Conservation (phyloP, 2,888 invertebrate genomes). For the Napeogenes inachia region DNA sequence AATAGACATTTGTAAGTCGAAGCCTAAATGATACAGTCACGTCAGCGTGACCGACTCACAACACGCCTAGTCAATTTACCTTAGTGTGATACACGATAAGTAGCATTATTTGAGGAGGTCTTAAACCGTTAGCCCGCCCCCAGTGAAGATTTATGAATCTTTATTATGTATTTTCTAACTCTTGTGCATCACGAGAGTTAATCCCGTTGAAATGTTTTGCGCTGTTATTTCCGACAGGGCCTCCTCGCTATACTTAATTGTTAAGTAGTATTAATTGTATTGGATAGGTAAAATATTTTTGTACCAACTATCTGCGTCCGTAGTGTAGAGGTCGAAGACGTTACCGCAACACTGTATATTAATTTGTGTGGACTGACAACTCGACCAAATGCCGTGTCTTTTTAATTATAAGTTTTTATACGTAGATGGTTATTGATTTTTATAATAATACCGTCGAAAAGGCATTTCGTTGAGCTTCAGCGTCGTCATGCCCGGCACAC, state of each 20-base stretch:
- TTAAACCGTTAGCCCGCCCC: conserved; percentile 2
- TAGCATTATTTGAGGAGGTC: conserved; percentile 57
- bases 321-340: conserved; percentile 65
- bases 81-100: conserved; percentile 77
- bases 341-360: conserved; percentile 61
- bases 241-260: conserved; percentile 73
- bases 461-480: conserved; percentile 49
- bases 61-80: conserved; percentile 77
- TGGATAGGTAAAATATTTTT: conserved; percentile 76
- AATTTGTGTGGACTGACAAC: conserved; percentile 51
- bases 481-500: conserved; percentile 64
- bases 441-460: conserved; percentile 32
- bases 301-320: conserved; percentile 71
- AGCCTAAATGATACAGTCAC: conserved; percentile 37
- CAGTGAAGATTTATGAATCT: conserved; percentile 20
- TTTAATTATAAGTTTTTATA: conserved; percentile 26
- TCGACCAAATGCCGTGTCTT: conserved; percentile 45
- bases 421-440: conserved; percentile 26
- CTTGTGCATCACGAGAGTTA: conserved; percentile 8
- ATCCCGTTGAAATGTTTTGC: conserved; percentile 26
- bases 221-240: conserved; percentile 38
- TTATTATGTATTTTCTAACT: conserved; percentile 14
- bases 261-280: conserved; percentile 76
- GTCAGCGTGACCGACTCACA: conserved; percentile 62
- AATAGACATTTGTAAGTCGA: conserved; percentile 30